These are phyloP conservation scores for Apodemus speciosus DNA, from an alignment of 2,113 vertebrate genomes.

Conservation along the genomic window DNA sequence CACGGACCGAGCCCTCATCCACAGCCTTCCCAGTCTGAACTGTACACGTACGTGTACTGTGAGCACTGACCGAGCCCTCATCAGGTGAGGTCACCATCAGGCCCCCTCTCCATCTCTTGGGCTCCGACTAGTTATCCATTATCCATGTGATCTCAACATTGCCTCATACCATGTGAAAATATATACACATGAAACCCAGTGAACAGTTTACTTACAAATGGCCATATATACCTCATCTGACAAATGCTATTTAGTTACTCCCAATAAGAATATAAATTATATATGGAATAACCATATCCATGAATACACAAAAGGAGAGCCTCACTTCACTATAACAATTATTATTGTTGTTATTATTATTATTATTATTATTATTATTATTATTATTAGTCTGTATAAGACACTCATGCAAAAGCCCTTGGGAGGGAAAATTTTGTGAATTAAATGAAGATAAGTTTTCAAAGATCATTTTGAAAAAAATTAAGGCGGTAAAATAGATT, in stretches of 20 bases:
- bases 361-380: not conserved
- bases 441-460: constrained; percentile 21
- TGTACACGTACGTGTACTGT: constrained; percentile 63
- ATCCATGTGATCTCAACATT: not conserved
- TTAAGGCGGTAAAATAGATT: constrained; percentile 30
- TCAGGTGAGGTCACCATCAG: constrained; percentile 77
- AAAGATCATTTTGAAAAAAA: not conserved
- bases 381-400: not conserved
- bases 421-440: constrained; percentile 24
- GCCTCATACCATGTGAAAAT: not conserved
- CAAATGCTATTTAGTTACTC: constrained; percentile 38
- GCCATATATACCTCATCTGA: not conserved
- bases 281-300: not conserved
- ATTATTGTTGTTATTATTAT: not conserved
- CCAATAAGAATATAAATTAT: constrained; percentile 58
- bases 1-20: no score
- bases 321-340: not conserved
- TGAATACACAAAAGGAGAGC: constrained; percentile 35
- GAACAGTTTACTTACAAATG: constrained; percentile 18
- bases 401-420: not conserved
- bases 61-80: constrained; percentile 77
- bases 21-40: constrained; percentile 65
- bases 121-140: constrained; percentile 18
- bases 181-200: not conserved
- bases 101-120: constrained; percentile 48